A percentile compares a stretch with the other conserved stretches of the same genome.
These are phyloP conservation scores for Ceyx melanurus DNA, from an alignment of 2,113 vertebrate species.

Conservation along the genomic window DNA sequence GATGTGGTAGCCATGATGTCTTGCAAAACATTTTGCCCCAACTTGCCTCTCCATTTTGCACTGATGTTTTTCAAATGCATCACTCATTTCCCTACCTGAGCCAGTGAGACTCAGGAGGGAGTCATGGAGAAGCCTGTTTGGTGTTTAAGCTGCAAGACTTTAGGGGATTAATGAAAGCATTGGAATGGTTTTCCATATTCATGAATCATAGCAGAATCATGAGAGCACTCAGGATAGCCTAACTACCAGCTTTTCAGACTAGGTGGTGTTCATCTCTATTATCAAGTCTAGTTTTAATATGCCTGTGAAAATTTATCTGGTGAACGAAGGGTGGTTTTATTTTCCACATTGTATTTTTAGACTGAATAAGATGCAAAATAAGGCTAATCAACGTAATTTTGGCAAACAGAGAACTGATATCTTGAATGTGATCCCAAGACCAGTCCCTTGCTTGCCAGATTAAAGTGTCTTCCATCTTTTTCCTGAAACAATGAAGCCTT, in stretches of 20 bases:
- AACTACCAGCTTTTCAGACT: not conserved
- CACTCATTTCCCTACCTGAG: not conserved
- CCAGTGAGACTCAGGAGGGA: slow-evolving; percentile 41
- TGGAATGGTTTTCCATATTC: slow-evolving; percentile 2
- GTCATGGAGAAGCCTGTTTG: not conserved
- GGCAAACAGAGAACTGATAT: not conserved
- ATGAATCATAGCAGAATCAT: slow-evolving; percentile 13
- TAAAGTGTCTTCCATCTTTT: not conserved
- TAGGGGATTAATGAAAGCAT: slow-evolving; percentile 44
- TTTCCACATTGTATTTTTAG: not conserved
- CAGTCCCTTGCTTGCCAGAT: not conserved
- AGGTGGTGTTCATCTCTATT: not conserved
- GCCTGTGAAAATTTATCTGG: not conserved
- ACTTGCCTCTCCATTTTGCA: slow-evolving; percentile 25
- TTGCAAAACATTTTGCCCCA: slow-evolving; percentile 24
- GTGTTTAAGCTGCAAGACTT: slow-evolving; percentile 35
- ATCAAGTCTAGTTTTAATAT: not conserved
- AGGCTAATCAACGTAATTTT: not conserved
- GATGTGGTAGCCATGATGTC: not conserved
- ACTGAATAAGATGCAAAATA: not conserved
- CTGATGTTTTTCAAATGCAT: not conserved
- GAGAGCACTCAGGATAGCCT: not conserved
- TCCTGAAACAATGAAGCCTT: not conserved
- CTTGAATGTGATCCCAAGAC: not conserved
- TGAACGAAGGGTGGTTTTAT: not conserved